Base-by-base conservation (phyloP, 2,888 invertebrate species). In the Limenitis camilla region DNA sequence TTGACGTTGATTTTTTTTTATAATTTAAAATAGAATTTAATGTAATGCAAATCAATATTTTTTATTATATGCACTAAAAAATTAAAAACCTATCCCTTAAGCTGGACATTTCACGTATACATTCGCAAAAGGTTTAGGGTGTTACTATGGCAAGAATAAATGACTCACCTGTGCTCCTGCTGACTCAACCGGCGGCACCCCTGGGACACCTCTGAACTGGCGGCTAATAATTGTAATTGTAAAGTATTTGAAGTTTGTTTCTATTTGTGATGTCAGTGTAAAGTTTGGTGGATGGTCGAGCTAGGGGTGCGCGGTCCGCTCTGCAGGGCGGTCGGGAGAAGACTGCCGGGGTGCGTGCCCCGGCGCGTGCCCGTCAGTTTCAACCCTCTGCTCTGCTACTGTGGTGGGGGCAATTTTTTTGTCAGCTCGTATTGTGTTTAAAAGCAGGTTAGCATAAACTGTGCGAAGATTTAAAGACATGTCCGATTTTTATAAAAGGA, bases 251-350 rank as follows among this genome's bases (percentile, higher is more conserved):
- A 54, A 40, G 49, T 32, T 43, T 28, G 39, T 59, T 59, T 53
- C 35, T 48, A 60, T 58, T 47, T 56, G 49, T 53, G 61, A 64
- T 58, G 33, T 55, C 42, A 53, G 53, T 55, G 61, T 50, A 56
- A 63, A 67, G 63, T 65, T 59, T 49, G 58, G 61, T 66, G 55
- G 61, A 56, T 45, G 11, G 11, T 45, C 30, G 11, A 36, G 36
- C 5, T 69, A 71, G 80, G 83, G 85, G 82, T 80, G 84, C 81
- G 78, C 83, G 81, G 71, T 80, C 81, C 83, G 83, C 81, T 72
- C 78, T 53, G 65, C 62, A 64, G 74, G 75, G 80, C 81, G 79
- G 78, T 75, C 71, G 75, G 74, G 69, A 74, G 70, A 72, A 77
- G 78, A 86, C 86, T 86, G 85, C 60, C 70, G 69, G 82, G 83